phyloP scores from a whole-genome alignment of 2,113 vertebrate genomes.

The Coptodon bakossiorum region DNA sequence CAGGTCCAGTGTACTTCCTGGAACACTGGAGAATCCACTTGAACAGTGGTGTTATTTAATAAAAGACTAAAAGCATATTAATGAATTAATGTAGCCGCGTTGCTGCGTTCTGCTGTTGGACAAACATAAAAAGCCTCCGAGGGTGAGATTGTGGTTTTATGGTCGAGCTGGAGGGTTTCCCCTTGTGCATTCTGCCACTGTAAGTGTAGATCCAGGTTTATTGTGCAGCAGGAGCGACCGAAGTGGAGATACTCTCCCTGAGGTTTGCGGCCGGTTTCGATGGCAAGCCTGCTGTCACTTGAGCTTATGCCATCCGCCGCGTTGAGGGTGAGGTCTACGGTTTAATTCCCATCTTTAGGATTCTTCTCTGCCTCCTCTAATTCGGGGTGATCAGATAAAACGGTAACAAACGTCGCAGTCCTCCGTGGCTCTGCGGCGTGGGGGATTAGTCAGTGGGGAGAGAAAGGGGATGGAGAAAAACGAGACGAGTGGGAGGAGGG shows the following conservation, averaged over 20 bases:
- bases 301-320: background rate
- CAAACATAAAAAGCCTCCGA: background rate
- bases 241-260: background rate
- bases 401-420: background rate
- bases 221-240: background rate
- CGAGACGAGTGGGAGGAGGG: background rate
- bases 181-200: background rate
- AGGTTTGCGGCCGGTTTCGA: background rate
- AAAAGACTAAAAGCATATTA: background rate
- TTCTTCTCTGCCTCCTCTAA: background rate
- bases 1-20: background rate
- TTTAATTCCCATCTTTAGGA: background rate
- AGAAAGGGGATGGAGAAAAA: background rate
- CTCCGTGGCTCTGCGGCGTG: background rate
- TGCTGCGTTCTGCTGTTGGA: background rate
- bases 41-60: background rate
- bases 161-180: background rate
- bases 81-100: background rate
- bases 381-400: constrained; percentile 8
- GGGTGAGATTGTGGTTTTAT: background rate
- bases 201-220: background rate
- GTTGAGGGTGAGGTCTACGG: background rate
- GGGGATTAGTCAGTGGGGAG: background rate
- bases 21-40: background rate
- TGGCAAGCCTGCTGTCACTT: background rate